phyloP scores from a whole-genome alignment of 2,888 invertebrate species.

The Vesta saturnalis region DNA sequence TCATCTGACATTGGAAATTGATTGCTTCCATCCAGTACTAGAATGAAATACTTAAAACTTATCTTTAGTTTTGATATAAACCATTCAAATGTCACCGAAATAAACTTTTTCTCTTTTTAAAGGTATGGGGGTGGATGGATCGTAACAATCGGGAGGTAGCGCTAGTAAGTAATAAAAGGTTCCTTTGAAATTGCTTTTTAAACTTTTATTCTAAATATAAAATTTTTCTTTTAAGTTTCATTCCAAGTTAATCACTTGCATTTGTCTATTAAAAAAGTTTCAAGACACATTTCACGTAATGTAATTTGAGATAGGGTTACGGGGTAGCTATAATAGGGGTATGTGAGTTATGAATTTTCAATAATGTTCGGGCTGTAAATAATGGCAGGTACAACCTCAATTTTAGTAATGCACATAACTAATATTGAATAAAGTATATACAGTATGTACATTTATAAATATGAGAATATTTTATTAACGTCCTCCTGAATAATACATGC shows the following conservation, averaged over 20 bases:
- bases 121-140: constrained; percentile 5
- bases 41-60: constrained; percentile 30
- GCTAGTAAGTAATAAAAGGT: constrained; percentile 17
- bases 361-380: too few relatives aligned
- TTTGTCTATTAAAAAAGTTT: too few relatives aligned
- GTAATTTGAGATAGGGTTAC: too few relatives aligned
- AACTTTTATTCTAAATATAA: constrained; percentile 4
- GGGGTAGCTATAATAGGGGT: too few relatives aligned
- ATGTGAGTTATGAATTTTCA: too few relatives aligned
- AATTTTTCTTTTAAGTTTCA: constrained; percentile 9
- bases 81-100: constrained; percentile 16
- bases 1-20: constrained; percentile 35
- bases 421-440: too few relatives aligned
- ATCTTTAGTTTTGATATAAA: constrained; percentile 28
- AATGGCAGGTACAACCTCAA: too few relatives aligned
- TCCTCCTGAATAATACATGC: too few relatives aligned
- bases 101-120: constrained; percentile 13
- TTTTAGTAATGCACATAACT: too few relatives aligned
- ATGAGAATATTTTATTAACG: too few relatives aligned
- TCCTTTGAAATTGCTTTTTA: constrained; percentile 26
- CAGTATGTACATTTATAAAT: too few relatives aligned
- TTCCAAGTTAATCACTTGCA: background rate
- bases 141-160: background rate
- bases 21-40: constrained; percentile 27
- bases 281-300: too few relatives aligned